These are phyloP conservation scores for Gracilinanus agilis DNA, from an alignment of 2,113 vertebrate species.

Conservation along the genomic window DNA sequence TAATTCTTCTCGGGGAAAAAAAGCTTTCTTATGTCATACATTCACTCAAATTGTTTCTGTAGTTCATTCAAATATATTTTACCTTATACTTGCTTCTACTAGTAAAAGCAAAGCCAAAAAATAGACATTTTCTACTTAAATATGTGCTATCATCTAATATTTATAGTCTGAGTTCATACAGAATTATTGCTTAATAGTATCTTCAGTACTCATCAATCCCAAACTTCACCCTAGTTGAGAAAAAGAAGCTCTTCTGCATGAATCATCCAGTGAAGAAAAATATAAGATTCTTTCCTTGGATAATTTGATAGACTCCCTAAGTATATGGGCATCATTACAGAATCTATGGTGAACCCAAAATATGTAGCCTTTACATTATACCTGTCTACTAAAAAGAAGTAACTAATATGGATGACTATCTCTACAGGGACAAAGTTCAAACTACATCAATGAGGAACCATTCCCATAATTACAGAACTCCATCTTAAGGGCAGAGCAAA, in stretches of 20 bases:
- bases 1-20: no score
- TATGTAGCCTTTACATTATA: neutral
- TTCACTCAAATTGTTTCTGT: neutral
- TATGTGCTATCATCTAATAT: neutral
- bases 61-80: no score
- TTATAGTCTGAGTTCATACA: neutral
- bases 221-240: neutral
- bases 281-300: no score
- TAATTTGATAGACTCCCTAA: neutral
- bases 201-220: neutral
- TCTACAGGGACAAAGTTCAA: neutral
- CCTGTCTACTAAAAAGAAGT: neutral
- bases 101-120: neutral
- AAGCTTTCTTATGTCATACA: neutral
- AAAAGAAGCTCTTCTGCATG: neutral
- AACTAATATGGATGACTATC: neutral
- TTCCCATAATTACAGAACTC: neutral
- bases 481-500: neutral
- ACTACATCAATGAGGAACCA: neutral
- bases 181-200: neutral
- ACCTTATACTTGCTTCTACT: neutral
- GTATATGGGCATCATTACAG: neutral
- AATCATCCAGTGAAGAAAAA: no score
- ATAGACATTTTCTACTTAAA: neutral
- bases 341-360: neutral